A percentile compares a stretch with the other conserved stretches of the same genome.
These are phyloP conservation scores for Tautogolabrus adspersus DNA, from an alignment of 2,113 vertebrate species.

Conservation along the genomic window DNA sequence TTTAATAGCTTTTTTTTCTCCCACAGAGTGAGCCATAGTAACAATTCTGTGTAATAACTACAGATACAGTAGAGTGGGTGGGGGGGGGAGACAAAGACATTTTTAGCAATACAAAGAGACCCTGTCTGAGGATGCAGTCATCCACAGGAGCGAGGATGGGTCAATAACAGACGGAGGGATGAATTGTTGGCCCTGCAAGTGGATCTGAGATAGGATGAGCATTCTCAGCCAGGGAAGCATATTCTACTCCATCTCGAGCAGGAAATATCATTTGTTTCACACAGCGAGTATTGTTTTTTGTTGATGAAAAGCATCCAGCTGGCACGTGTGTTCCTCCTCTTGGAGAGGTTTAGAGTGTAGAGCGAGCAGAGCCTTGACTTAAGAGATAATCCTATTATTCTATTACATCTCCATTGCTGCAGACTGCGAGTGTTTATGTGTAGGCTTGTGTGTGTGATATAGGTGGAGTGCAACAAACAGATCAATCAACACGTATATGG, in stretches of 20 bases:
- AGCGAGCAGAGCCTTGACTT: conserved; percentile 38
- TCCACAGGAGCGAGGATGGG: conserved; percentile 49
- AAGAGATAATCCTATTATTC: conserved; percentile 60
- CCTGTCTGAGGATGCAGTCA: conserved; percentile 53
- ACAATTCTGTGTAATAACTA: conserved; percentile 70
- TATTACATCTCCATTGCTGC: conserved; percentile 25
- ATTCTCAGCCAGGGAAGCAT: conserved; percentile 37
- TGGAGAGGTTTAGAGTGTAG: conserved; percentile 31
- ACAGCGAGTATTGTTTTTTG: conserved; percentile 51
- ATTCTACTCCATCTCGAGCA: conserved; percentile 41
- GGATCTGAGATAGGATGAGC: conserved; percentile 52
- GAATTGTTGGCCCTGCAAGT: conserved; percentile 55
- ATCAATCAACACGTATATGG: conserved; percentile 40
- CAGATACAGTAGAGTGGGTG: conserved; percentile 69
- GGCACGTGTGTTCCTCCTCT: conserved; percentile 23
- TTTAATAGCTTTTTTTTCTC: conserved; percentile 61
- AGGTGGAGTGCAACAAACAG: conserved; percentile 39
- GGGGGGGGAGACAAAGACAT: conserved; percentile 51
- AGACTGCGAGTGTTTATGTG: background rate
- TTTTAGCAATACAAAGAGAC: conserved; percentile 52
- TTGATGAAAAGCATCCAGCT: conserved; percentile 57
- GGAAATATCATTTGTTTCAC: conserved; percentile 59
- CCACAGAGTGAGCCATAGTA: conserved; percentile 56
- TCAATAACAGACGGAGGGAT: conserved; percentile 67
- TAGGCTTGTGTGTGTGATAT: conserved; percentile 6